Percentiles rank a stretch among this genome's conserved stretches.
Conservation (phyloP, 2,797 vertebrate genomes). For the Sebastes variabilis region DNA sequence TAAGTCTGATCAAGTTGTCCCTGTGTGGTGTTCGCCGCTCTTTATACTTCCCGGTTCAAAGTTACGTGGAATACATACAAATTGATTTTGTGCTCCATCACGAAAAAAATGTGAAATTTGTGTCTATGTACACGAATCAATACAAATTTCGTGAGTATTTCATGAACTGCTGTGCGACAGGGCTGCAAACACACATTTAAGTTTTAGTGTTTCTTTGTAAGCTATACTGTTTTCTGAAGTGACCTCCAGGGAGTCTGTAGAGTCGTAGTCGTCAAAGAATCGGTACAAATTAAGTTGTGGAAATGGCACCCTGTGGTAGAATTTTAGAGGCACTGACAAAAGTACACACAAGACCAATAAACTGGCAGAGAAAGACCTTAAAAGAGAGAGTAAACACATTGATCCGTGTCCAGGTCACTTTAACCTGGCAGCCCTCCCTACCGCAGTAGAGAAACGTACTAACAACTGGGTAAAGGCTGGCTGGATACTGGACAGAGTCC, state of each 20-base stretch:
- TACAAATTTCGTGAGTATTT: too few species aligned
- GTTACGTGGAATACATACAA: too few species aligned
- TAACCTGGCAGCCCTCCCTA: conserved; percentile 56
- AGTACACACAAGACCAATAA: not conserved
- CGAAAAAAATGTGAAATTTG: too few species aligned
- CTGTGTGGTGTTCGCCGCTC: too few species aligned
- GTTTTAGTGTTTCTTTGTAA: not conserved
- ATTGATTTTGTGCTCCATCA: too few species aligned
- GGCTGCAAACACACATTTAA: not conserved
- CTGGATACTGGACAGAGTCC: not conserved
- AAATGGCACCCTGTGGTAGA: too few species aligned
- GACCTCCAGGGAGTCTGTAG: not conserved
- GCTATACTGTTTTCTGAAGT: not conserved
- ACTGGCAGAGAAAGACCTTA: not conserved
- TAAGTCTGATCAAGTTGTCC: too few species aligned
- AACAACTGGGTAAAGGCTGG: conserved; percentile 5
- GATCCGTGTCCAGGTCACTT: conserved; percentile 56
- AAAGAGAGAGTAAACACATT: conserved; percentile 38
- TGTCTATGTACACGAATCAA: too few species aligned
- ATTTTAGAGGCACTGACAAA: not conserved
- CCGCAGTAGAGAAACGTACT: not conserved
- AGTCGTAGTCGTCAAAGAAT: too few species aligned
- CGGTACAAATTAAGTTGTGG: not conserved
- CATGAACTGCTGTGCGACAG: too few species aligned
- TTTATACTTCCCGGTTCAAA: too few species aligned